These are phyloP conservation scores for Drosophila suzukii DNA, from an alignment of 1,140 invertebrate genomes.

Conservation along the genomic window DNA sequence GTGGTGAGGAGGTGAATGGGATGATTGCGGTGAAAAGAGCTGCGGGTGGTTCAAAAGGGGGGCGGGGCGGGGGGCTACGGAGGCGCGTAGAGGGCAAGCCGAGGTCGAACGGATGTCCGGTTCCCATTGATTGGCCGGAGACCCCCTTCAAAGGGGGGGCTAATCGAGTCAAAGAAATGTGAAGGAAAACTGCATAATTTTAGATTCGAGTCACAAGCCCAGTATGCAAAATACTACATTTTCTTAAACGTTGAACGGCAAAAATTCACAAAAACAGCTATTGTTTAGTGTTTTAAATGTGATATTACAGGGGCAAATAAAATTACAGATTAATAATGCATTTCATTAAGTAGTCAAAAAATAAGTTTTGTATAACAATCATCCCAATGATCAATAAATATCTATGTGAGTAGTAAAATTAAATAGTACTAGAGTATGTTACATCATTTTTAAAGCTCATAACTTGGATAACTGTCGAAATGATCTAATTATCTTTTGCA, in stretches of 20 bases:
- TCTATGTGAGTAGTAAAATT: too few species aligned
- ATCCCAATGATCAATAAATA: too few species aligned
- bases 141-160: neutral
- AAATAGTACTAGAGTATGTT: too few species aligned
- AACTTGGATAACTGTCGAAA: too few species aligned
- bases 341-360: too few species aligned
- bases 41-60: neutral
- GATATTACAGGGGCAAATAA: too few species aligned
- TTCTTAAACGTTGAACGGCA: neutral
- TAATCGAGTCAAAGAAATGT: neutral
- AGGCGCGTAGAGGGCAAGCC: neutral
- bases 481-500: neutral
- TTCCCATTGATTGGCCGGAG: slow-evolving; percentile 32
- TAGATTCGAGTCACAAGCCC: neutral
- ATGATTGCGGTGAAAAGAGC: slow-evolving; percentile 3
- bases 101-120: slow-evolving; percentile 41
- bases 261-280: neutral
- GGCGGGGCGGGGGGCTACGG: neutral
- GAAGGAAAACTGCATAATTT: neutral
- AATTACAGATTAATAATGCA: too few species aligned
- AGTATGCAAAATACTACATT: neutral
- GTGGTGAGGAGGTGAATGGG: neutral
- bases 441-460: too few species aligned
- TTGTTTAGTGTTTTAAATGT: too few species aligned
- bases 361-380: too few species aligned